Evolutionary conservation across 2,797 vertebrate species (phyloP), one percentile per base, ranked within the genome.

Genomic region (Merluccius polli): DNA sequence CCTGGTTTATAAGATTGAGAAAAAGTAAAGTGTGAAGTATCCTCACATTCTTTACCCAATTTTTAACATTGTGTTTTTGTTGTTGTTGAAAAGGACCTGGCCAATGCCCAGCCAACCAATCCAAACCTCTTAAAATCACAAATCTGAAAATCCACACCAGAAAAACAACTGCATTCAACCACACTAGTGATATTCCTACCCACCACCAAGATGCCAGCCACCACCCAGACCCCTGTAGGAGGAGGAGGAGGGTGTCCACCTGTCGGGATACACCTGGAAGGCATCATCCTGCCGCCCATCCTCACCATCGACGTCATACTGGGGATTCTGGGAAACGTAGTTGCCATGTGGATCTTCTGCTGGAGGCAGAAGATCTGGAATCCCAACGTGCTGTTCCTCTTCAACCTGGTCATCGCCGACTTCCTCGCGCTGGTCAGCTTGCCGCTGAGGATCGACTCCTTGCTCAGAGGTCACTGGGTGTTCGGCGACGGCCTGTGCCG

Each of bases 331-430:
- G 95, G 94, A 52, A 92, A 92, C 3, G 16, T 86, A 0, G 30
- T 93, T 0, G 89, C 91, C 29, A 80, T 93, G 73, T 92, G 88
- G 71, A 90, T 93, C 27, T 94, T 95, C 89, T 93, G 88, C 78
- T 94, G 92, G 48, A 89, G 85, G 18, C 81, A 90, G 80, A 94
- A 87, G 81, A 1, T 70, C n/a, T 92, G 90, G 89, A 92, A 89
- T 78, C 79, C 91, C 1, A 95, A 93, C 78, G 92, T 75, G 1
- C 44, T 89, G 15, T 88, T 93, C 72, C 88, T 94, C 21, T 91
- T 94, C 80, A 93, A 92, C 79, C 79, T 93, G 88, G 90, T 92
- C 0, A 81, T 91, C n/a, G 92, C 93, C 0, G 93, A 93, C 80
- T 94, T 95, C 74, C 82, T 93, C 12, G 87, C 90, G 13, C 83